A percentile compares a stretch with the other conserved stretches of the same genome.
These are phyloP conservation scores for Ommatoiulus sabulosus DNA, from an alignment of 2,888 invertebrate species.

Conservation along the genomic window DNA sequence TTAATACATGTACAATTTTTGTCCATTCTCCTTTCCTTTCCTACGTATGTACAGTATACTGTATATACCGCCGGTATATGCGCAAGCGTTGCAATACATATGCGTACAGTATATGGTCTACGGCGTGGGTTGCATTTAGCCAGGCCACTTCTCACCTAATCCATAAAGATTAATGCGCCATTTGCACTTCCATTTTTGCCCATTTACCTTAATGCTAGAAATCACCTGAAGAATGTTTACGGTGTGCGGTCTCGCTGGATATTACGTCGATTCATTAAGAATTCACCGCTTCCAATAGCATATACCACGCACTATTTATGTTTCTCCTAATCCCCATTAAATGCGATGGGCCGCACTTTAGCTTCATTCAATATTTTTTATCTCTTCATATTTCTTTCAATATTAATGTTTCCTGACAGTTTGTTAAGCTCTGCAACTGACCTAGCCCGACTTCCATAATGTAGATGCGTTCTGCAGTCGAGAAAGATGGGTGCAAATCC, in stretches of 20 bases:
- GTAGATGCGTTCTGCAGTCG: background rate
- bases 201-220: conserved; percentile 19
- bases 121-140: background rate
- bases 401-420: conserved; percentile 21
- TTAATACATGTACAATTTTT: too few species aligned
- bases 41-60: background rate
- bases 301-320: background rate
- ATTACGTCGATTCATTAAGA: background rate
- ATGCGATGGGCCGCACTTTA: background rate
- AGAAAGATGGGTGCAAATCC: background rate
- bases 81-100: background rate
- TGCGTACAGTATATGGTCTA: background rate
- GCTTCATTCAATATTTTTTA: conserved; percentile 21
- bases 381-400: conserved; percentile 39
- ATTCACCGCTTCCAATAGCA: background rate
- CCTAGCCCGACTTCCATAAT: background rate
- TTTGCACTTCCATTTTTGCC: conserved; percentile 19
- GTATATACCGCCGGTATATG: background rate
- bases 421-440: conserved; percentile 12
- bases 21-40: background rate
- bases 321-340: conserved; percentile 36
- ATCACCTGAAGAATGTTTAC: conserved; percentile 9
- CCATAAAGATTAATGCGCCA: conserved; percentile 24
- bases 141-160: background rate
- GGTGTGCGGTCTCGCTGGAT: background rate